phyloP scores from a whole-genome alignment of 2,888 invertebrate species.

The Pristionchus entomophagus region DNA sequence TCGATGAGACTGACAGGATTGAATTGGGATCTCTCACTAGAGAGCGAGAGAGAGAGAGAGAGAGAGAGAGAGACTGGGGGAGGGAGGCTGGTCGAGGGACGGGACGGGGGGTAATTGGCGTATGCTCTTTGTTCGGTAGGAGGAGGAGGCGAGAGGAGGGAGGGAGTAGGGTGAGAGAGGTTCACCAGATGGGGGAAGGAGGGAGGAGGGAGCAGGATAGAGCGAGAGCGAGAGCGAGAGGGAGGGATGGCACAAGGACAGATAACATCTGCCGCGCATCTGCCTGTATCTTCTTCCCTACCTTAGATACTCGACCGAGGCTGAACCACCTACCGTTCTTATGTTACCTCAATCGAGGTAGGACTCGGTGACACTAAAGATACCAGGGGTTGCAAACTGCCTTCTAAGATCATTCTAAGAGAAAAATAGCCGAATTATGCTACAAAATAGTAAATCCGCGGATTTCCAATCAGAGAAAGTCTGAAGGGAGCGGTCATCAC shows the following conservation, averaged over 20 bases:
- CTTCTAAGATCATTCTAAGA: no score
- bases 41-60: neutral
- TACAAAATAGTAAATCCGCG: no score
- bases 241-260: slow-evolving; percentile 44
- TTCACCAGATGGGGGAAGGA: slow-evolving; percentile 45
- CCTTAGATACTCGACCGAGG: slow-evolving; percentile 23
- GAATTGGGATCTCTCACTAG: slow-evolving; percentile 5
- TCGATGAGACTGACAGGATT: neutral
- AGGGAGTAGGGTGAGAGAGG: slow-evolving; percentile 18
- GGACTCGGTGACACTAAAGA: no score
- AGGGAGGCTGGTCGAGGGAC: slow-evolving; percentile 3
- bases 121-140: slow-evolving; percentile 42
- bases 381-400: no score
- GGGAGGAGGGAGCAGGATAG: neutral
- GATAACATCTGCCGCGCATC: slow-evolving; percentile 51
- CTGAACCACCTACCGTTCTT: neutral
- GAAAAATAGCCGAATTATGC: no score
- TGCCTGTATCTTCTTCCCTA: slow-evolving; percentile 42
- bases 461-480: neutral
- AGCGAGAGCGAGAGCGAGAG: neutral
- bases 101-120: slow-evolving; percentile 43
- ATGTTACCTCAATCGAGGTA: no score
- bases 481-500: neutral
- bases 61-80: neutral
- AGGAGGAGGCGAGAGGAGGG: neutral